Conservation (phyloP, 2,113 vertebrate species). For the Lontra canadensis region DNA sequence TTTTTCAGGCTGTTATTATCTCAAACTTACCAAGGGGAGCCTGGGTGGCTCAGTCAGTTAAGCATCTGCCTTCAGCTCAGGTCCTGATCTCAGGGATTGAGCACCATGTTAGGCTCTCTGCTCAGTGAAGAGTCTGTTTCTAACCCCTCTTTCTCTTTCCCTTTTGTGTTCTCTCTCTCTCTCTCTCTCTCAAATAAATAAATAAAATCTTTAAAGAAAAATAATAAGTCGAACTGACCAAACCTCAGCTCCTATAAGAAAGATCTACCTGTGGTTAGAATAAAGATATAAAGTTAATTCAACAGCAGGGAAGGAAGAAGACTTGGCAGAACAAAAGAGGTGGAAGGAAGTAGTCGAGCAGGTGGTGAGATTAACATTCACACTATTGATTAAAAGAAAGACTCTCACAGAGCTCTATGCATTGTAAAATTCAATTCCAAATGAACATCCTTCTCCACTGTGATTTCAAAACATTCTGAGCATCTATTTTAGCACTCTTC, state of each 20-base stretch:
- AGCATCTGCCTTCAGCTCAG: background rate
- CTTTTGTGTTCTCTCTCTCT: background rate
- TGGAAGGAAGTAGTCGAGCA: background rate
- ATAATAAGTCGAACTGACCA: background rate
- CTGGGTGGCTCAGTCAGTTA: background rate
- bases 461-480: background rate
- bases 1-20: background rate
- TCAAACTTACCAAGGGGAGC: background rate
- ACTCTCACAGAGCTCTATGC: background rate
- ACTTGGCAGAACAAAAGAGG: background rate
- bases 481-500: background rate
- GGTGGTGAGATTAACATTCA: background rate
- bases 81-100: background rate
- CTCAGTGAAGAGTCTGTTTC: background rate
- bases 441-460: background rate
- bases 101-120: background rate
- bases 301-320: rapidly evolving
- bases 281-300: background rate
- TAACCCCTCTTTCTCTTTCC: background rate
- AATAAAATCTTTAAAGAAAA: background rate
- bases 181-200: background rate
- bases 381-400: background rate
- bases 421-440: background rate
- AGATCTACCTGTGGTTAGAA: rapidly evolving
- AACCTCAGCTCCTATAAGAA: background rate